Evolutionary conservation across 2,888 invertebrate genomes (phyloP).

Genomic region (Drosophila merina): DNA sequence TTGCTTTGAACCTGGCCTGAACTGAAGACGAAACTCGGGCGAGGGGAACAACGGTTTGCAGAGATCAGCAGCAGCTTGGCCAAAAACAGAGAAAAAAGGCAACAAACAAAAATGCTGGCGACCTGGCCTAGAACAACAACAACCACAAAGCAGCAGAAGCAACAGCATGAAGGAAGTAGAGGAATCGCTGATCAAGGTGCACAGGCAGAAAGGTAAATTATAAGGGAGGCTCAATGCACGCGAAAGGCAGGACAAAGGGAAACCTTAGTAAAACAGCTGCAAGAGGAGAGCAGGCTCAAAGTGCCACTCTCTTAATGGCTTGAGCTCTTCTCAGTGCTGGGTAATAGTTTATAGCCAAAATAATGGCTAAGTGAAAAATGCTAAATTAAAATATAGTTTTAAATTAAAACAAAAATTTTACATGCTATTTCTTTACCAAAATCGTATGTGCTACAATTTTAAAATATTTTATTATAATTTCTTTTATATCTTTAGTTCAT

Average conservation of each 20-base stretch:
- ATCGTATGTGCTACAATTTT: too few species aligned
- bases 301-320: slow-evolving; percentile 38
- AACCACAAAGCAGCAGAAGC: slow-evolving; percentile 19
- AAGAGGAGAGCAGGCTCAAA: slow-evolving; percentile 38
- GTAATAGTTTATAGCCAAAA: not conserved
- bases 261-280: slow-evolving; percentile 80
- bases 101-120: slow-evolving; percentile 42
- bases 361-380: too few species aligned
- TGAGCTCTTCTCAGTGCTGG: slow-evolving; percentile 1
- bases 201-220: slow-evolving; percentile 55
- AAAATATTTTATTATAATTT: too few species aligned
- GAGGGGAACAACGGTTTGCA: slow-evolving; percentile 26
- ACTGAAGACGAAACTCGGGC: slow-evolving; percentile 15
- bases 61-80: slow-evolving; percentile 48
- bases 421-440: too few species aligned
- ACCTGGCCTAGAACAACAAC: slow-evolving; percentile 65
- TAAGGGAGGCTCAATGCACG: slow-evolving; percentile 74
- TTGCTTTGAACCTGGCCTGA: slow-evolving; percentile 43
- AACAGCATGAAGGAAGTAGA: slow-evolving; percentile 39
- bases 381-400: not conserved
- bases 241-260: slow-evolving; percentile 66
- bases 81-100: slow-evolving; percentile 28
- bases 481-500: too few species aligned
- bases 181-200: slow-evolving; percentile 64
- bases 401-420: not conserved